Evolutionary conservation across 2,113 vertebrate species (phyloP), one percentile per base, ranked within the genome.

Genomic region (Crotalus tigris): DNA sequence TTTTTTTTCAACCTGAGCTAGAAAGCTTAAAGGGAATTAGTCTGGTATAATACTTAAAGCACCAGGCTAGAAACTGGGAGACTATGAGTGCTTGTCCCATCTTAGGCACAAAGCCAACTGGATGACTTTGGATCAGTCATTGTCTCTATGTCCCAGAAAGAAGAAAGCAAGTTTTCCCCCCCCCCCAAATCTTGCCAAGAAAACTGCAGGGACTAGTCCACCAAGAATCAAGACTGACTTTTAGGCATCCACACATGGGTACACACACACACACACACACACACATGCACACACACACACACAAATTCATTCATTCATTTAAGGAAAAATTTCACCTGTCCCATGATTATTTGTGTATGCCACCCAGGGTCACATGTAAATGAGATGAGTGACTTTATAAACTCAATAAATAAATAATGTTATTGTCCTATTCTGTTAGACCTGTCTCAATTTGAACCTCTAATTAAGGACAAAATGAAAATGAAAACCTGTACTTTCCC

Each of bases 401-500:
- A 69, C 29, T 69, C 64, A 33, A 69, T n/a, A 69, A n/a, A 33
- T 69, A 55, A 53, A 29, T 54, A 24, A 33, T 8, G 21, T 11
- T 46, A 23, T n/a, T 88, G n/a, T 54, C n/a, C 51, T 58, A 4
- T 88, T 39, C n/a, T 57, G 26, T 61, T 29, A 29, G 24, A 61
- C 59, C 24, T 61, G 24, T 61, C 24, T 61, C 59, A 61, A 29
- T 24, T 26, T 26, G 59, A 61, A 26, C 24, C 59, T 61, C 9
- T 61, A 61, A 61, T 61, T 61, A 61, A 61, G 24, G 26, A 61
- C 24, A 4, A 91, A 90, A 24, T 13, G 3, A 89, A 5, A 3
- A n/a, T 93, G n/a, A 92, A 95, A 87, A 81, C 85, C 51, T 59
- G 13, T 54, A 46, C 23, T n/a, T 57, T 19, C 75, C 92, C 55